These are phyloP conservation scores for Gallinago media DNA, from an alignment of 2,113 vertebrate species.

Conservation along the genomic window DNA sequence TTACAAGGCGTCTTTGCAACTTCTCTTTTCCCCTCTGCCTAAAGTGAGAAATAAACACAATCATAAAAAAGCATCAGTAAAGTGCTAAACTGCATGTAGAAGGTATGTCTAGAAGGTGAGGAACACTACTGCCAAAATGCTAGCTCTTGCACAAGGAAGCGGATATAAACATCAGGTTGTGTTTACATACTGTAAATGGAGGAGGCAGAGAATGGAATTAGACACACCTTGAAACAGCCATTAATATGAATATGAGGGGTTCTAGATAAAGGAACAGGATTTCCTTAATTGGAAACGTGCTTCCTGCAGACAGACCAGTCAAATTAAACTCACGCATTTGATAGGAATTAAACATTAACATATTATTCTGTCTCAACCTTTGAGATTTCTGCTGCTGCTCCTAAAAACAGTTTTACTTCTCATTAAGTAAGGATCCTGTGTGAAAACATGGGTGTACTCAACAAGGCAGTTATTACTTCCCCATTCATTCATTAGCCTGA, in stretches of 20 bases:
- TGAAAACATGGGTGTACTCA: neutral
- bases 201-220: neutral
- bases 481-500: neutral
- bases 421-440: neutral
- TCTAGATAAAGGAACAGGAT: neutral
- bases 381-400: neutral
- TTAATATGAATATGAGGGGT: fast-evolving
- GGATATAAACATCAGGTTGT: neutral
- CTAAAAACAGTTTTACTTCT: neutral
- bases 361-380: neutral
- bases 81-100: neutral
- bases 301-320: neutral
- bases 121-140: neutral
- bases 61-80: neutral
- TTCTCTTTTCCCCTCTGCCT: neutral
- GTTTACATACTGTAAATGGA: neutral
- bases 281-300: neutral
- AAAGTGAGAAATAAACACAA: neutral
- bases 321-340: neutral
- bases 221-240: neutral
- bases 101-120: neutral
- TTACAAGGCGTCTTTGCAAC: neutral
- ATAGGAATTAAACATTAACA: neutral
- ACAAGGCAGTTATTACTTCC: neutral
- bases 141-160: neutral